Evolutionary conservation across 2,888 invertebrate genomes (phyloP).

Genomic region (Silvanus unidentatus): DNA sequence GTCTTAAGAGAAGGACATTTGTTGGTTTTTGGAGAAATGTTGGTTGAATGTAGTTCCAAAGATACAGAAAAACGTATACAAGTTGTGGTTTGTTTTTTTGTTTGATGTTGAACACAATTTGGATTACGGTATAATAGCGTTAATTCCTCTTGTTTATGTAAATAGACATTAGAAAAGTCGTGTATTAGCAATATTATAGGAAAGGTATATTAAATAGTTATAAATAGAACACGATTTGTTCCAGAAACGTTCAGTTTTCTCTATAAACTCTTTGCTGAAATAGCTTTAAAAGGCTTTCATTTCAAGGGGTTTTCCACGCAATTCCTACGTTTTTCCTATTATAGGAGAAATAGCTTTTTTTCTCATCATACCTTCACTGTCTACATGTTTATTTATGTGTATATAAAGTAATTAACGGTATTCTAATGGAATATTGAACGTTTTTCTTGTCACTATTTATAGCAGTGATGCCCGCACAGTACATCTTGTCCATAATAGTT

Average conservation of each 20-base stretch:
- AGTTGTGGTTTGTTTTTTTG: too few species aligned
- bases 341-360: too few species aligned
- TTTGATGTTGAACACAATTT: too few species aligned
- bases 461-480: conserved; percentile 44
- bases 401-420: too few species aligned
- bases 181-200: conserved; percentile 49
- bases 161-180: conserved; percentile 43
- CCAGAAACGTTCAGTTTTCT: not conserved
- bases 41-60: conserved; percentile 6
- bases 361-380: too few species aligned
- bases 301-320: too few species aligned
- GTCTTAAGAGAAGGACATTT: too few species aligned
- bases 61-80: not conserved
- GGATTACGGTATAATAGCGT: conserved; percentile 1
- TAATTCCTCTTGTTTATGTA: conserved; percentile 27
- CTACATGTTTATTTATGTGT: not conserved
- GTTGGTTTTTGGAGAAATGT: not conserved
- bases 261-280: conserved; percentile 24
- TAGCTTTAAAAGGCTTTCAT: conserved; percentile 33
- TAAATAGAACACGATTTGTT: conserved; percentile 1
- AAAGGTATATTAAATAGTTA: conserved; percentile 12
- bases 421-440: not conserved
- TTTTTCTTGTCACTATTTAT: conserved; percentile 1
- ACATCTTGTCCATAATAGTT: conserved; percentile 42
- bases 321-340: too few species aligned